Base-by-base conservation (phyloP, 2,888 invertebrate genomes). In the Rhamphomyia laevipes region DNA sequence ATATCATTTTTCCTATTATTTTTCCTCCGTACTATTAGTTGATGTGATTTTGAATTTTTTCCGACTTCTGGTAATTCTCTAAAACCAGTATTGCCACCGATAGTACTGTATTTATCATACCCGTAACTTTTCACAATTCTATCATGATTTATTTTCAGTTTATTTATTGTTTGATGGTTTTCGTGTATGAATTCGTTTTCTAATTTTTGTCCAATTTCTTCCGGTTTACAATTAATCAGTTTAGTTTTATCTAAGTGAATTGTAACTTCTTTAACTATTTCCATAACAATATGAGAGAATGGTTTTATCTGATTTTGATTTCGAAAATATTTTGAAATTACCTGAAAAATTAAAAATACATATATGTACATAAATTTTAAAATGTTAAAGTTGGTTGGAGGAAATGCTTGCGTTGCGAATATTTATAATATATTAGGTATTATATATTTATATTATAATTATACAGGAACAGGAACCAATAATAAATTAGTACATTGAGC, bases 221-320 rank as follows among this genome's bases (percentile, higher is more conserved):
- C 44, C 40, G 33, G 38, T 46, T 33, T 23, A 31, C 31, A 38
- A 30, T 30, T 12, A 15, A 5, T 23, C 15, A 6, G 31, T 42
- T 42, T 42, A 15, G 9, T n/a, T 23, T 12, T 42, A 27, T 42
- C 42, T 27, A 42, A 11, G 13, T 27, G 21, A 17, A 42, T 41
- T 16, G 65, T 57, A 15, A 76, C 75, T 58, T 76, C 76, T 41
- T 74, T 73, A 56, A 77, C 74, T 61, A 78, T 67, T 60, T 78
- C 77, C 75, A 78, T 77, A 13, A 77, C 75, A 45, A 77, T 74
- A 59, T 78, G 78, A 1, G 77, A 77, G 60, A 78, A 78, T n/a
- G 78, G 77, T 51, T 75, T 71, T 42, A 71, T 72, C 55, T 76
- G 75, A 50, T 74, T 67, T 46, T 74, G 67, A 30, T 72, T 72